phyloP scores from a whole-genome alignment of 2,888 invertebrate genomes.

The Lepeophtheirus nordmannii region DNA sequence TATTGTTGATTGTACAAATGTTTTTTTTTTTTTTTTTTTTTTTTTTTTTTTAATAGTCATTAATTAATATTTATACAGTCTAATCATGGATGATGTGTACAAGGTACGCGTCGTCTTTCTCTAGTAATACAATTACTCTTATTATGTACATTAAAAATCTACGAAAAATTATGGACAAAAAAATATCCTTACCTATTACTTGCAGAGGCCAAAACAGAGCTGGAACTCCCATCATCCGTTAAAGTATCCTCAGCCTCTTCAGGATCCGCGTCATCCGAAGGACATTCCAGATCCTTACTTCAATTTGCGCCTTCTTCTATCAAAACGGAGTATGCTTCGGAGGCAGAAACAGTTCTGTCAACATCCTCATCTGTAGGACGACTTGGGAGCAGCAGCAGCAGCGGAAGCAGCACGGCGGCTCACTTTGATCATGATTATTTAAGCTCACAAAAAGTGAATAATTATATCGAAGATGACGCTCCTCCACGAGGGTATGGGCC shows the following conservation, averaged over 20 bases:
- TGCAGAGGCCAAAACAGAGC: constrained; percentile 13
- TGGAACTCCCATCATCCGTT: constrained; percentile 14
- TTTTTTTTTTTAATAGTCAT: too few species aligned
- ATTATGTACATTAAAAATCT: too few species aligned
- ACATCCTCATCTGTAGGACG: background rate
- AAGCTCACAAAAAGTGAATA: constrained; percentile 4
- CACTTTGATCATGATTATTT: constrained; percentile 12
- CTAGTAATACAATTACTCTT: too few species aligned
- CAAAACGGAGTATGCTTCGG: constrained; percentile 11
- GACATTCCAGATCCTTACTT: constrained; percentile 23
- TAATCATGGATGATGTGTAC: too few species aligned
- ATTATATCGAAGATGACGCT: constrained; percentile 26
- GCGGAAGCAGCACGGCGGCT: background rate
- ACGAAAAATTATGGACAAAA: background rate
- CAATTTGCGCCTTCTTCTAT: constrained; percentile 10
- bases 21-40: too few species aligned
- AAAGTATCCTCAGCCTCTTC: constrained; percentile 11
- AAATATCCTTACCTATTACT: too few species aligned
- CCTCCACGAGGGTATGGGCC: constrained; percentile 27
- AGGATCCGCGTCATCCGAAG: constrained; percentile 4
- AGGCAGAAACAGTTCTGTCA: background rate
- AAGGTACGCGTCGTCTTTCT: too few species aligned
- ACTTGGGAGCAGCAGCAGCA: background rate
- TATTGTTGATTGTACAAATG: too few species aligned
- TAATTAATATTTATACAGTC: too few species aligned